Conservation (phyloP, 2,113 vertebrate genomes). For the Elanus axillaris region DNA sequence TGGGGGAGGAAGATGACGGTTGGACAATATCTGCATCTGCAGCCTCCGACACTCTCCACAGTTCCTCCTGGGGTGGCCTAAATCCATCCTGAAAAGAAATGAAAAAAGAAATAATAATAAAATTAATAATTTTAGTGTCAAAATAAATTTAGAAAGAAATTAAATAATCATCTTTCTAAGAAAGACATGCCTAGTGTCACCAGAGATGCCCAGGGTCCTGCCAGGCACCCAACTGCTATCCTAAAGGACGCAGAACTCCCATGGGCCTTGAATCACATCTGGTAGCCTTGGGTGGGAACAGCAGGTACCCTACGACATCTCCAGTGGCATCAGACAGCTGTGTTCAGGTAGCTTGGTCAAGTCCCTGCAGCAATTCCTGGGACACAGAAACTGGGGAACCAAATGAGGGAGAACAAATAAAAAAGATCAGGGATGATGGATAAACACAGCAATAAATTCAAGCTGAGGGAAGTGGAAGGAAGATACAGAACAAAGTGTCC, state of each 20-base stretch:
- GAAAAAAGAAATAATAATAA: neutral
- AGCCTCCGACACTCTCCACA: neutral
- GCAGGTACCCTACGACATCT: neutral
- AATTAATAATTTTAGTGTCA: neutral
- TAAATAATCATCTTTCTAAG: neutral
- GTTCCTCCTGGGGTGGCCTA: neutral
- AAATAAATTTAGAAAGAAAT: neutral
- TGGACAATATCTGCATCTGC: neutral
- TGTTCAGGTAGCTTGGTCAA: neutral
- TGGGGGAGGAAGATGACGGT: neutral
- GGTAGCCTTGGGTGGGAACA: neutral
- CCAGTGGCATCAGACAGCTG: neutral
- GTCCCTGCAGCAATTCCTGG: neutral
- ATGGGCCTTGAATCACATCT: neutral
- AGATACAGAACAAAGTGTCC: neutral
- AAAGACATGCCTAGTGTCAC: fast-evolving
- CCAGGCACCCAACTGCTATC: neutral
- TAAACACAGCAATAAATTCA: neutral
- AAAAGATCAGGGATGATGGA: neutral
- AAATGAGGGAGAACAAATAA: neutral
- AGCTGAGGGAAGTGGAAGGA: neutral
- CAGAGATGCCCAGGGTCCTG: neutral
- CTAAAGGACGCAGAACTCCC: neutral
- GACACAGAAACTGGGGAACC: neutral
- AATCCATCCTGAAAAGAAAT: neutral